Base-by-base conservation (phyloP, 2,888 invertebrate species). In the Andrena praecox region DNA sequence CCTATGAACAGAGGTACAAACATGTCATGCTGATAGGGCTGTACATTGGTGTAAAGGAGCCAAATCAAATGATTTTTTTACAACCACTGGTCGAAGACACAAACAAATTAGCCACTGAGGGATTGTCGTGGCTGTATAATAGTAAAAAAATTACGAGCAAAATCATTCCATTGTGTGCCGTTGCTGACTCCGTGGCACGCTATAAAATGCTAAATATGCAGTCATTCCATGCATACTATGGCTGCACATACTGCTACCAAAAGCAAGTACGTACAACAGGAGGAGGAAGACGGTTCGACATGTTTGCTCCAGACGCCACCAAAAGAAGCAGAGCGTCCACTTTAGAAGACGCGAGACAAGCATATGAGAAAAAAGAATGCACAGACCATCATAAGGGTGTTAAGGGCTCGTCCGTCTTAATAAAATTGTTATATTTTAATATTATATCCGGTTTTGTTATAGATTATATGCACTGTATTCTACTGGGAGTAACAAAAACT, bases 181-280 rank as follows among this genome's bases (percentile, higher is more conserved):
- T 73, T 54, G 66, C 52, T 67, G 72, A 73, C 66, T 73, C 72
- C 66, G 66, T 73, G 63, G 72, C 72, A 67, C 35, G 54, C 12
- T 73, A 20, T 7, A 33, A 73, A n/a, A 52, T 73, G 52, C 66
- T 73, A n/a, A 73, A 73, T 12, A 73, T 73, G 72, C 72, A 73
- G 5, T 73, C 72, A 54, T 66, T 73, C 12, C 66, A 66, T 66
- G 72, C 54, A 73, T 73, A 35, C 66, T 73, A 66, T 66, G 27
- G 60, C 24, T 70, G 72, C 27, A 70, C 42, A 60, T 70, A 59
- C 42, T 70, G 70, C 48, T 70, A 70, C 7, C 60, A 70, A 35
- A 70, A 70, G 10, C 52, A 72, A 27, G 33, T 52, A 12, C 62
- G 63, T 63, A 64, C 33, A 72, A 24, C 16, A n/a, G 35, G 27